These are phyloP conservation scores for Apis dorsata DNA, from an alignment of 1,140 invertebrate species.

Conservation along the genomic window DNA sequence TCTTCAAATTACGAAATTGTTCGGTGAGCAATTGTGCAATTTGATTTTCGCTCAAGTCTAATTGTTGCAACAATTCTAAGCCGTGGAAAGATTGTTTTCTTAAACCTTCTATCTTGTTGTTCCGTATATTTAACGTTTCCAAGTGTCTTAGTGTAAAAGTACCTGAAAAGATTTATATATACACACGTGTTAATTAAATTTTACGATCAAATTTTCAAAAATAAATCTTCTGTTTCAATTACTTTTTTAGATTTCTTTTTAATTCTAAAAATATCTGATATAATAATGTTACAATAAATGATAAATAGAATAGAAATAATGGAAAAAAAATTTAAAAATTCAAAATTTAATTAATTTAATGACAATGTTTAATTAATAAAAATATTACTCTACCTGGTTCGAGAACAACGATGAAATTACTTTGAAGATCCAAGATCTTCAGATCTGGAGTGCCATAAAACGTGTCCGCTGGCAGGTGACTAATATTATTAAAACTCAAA, in stretches of 20 bases:
- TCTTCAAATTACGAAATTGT: conserved; percentile 89
- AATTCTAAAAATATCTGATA: no score
- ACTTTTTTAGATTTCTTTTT: no score
- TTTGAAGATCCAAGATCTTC: conserved; percentile 84
- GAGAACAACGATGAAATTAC: conserved; percentile 82
- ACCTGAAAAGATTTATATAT: conserved; percentile 56
- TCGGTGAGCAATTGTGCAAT: conserved; percentile 89
- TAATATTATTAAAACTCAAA: conserved; percentile 89
- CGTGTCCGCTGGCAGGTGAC: conserved; percentile 82
- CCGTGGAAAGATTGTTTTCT: conserved; percentile 88
- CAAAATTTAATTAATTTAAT: not conserved
- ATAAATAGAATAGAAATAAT: no score
- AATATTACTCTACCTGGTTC: conserved; percentile 69
- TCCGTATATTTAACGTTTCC: conserved; percentile 87
- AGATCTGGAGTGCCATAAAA: conserved; percentile 85
- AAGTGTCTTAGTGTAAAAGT: conserved; percentile 81
- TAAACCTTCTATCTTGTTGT: conserved; percentile 87
- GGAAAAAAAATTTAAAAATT: not conserved
- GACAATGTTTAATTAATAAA: not conserved
- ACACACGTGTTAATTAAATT: no score
- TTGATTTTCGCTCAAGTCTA: conserved; percentile 90
- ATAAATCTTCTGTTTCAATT: no score
- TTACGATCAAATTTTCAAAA: no score
- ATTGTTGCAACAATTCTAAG: conserved; percentile 85
- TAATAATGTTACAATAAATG: no score